Evolutionary conservation across 2,797 vertebrate species (phyloP).

Genomic region (Karalla daura): DNA sequence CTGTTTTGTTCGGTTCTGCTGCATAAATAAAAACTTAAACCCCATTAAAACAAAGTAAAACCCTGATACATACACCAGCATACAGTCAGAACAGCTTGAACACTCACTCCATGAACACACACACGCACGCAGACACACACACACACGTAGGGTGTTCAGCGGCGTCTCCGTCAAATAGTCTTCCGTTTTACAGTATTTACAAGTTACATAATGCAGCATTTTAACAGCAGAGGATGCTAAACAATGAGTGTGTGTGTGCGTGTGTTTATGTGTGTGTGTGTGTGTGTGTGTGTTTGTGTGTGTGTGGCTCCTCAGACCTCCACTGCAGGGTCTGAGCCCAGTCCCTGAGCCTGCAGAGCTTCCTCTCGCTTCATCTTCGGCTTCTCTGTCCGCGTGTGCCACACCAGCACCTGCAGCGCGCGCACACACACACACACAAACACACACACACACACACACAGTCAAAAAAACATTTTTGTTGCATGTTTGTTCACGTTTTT

Average conservation of each 20-base stretch:
- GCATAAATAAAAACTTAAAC: background rate
- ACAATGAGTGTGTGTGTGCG: slow-evolving; percentile 8
- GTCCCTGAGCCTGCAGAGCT: slow-evolving; percentile 88
- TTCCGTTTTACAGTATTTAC: slow-evolving; percentile 71
- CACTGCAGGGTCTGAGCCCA: slow-evolving; percentile 89
- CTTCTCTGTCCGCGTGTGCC: slow-evolving; percentile 95
- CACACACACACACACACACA: no score
- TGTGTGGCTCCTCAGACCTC: slow-evolving; percentile 88
- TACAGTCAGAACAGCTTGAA: slow-evolving; percentile 36
- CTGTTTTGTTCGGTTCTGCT: no score
- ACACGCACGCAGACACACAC: slow-evolving; percentile 12
- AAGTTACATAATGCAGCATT: slow-evolving; percentile 54
- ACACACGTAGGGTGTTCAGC: slow-evolving; percentile 1
- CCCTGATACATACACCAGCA: slow-evolving; percentile 5
- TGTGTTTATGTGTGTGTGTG: slow-evolving; percentile 14
- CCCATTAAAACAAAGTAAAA: slow-evolving; percentile 12
- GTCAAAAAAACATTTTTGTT: no score
- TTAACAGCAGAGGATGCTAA: slow-evolving; percentile 41
- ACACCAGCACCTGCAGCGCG: slow-evolving; percentile 88
- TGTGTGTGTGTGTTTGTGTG: slow-evolving; percentile 13
- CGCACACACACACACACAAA: slow-evolving; percentile 4
- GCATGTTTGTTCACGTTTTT: no score
- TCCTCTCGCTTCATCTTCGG: slow-evolving; percentile 96
- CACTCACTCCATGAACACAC: slow-evolving; percentile 34
- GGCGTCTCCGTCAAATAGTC: background rate